A percentile compares a stretch with the other conserved stretches of the same genome.
Conservation (phyloP, 2,888 invertebrate species). For the Litoditis marina region DNA sequence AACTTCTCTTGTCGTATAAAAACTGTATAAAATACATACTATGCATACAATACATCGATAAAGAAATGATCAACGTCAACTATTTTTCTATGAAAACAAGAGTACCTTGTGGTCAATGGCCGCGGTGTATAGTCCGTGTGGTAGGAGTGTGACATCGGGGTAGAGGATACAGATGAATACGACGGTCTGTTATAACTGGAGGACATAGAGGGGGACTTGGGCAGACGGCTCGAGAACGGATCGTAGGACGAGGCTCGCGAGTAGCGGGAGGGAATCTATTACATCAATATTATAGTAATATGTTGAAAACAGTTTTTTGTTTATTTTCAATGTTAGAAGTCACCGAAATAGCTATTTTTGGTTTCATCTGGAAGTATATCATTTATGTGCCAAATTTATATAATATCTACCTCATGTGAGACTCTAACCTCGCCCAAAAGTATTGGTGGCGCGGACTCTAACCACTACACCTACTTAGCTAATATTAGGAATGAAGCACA, state of each 20-base stretch:
- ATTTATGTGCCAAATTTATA: no score
- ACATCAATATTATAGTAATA: no score
- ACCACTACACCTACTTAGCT: no score
- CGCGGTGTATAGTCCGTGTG: slow-evolving; percentile 13
- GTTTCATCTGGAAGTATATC: no score
- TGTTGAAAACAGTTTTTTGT: no score
- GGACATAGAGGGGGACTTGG: background rate
- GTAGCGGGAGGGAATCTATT: background rate
- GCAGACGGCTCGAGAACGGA: slow-evolving; percentile 1
- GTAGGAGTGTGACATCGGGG: slow-evolving; percentile 14
- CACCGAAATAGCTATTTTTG: no score
- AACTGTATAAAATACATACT: background rate
- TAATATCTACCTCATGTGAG: no score
- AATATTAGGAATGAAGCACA: no score
- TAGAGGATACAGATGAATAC: background rate
- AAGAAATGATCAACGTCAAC: background rate
- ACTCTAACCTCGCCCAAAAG: no score
- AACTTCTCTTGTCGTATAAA: no score
- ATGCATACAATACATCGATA: background rate
- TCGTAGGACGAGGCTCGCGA: slow-evolving; percentile 14
- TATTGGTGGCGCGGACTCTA: no score
- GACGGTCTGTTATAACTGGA: slow-evolving; percentile 1
- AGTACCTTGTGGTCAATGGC: background rate
- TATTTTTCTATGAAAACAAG: background rate
- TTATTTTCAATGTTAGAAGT: no score